These are phyloP conservation scores for Fragariocoptes setiger DNA, from an alignment of 1,140 invertebrate species.

Conservation along the genomic window DNA sequence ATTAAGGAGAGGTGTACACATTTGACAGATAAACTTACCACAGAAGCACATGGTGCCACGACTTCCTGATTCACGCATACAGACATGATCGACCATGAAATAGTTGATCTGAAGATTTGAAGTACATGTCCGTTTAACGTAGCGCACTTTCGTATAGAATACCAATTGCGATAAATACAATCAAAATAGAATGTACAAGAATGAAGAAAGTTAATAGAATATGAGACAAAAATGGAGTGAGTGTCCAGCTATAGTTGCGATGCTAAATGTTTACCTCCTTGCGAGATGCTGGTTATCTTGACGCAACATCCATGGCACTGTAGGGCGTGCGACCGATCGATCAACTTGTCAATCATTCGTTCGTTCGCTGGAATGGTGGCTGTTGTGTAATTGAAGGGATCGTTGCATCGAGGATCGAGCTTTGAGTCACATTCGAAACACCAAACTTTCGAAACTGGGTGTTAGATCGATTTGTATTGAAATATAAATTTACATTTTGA, in stretches of 20 bases:
- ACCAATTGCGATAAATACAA: too few relatives aligned
- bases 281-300: constrained; percentile 42
- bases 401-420: constrained; percentile 51
- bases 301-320: constrained; percentile 71
- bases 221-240: too few relatives aligned
- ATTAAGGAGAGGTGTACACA: not conserved
- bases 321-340: constrained; percentile 38
- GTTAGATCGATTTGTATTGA: not conserved
- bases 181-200: too few relatives aligned
- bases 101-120: constrained; percentile 71
- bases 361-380: constrained; percentile 23
- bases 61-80: constrained; percentile 85
- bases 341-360: constrained; percentile 1
- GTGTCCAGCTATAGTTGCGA: too few relatives aligned
- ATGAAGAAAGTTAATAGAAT: too few relatives aligned
- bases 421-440: constrained; percentile 76
- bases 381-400: constrained; percentile 67
- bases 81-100: constrained; percentile 90
- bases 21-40: constrained; percentile 50
- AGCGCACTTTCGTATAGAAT: too few relatives aligned
- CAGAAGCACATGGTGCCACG: constrained; percentile 90
- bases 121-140: constrained; percentile 36
- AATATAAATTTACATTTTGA: not conserved
- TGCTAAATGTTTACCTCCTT: too few relatives aligned
- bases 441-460: constrained; percentile 7